Evolutionary conservation across 2,797 vertebrate genomes (phyloP).

Genomic region (Cryptoprocta ferox): DNA sequence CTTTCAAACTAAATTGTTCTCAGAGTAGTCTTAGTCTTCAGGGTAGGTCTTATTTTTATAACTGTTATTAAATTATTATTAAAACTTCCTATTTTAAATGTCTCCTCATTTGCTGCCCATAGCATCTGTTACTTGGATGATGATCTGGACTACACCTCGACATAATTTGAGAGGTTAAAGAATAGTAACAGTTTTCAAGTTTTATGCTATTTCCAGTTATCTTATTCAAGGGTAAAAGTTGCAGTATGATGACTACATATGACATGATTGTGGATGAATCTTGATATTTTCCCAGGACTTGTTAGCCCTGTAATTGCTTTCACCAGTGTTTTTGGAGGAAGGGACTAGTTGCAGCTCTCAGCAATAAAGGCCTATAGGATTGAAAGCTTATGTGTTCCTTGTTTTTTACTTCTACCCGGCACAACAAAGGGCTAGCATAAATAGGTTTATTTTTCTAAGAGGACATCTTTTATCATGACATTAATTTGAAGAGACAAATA

Average conservation of each 20-base stretch:
- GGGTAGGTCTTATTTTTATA: slow-evolving; percentile 53
- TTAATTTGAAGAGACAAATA: slow-evolving; percentile 22
- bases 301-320: background rate
- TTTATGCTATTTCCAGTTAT: background rate
- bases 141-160: slow-evolving; percentile 41
- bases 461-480: background rate
- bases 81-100: slow-evolving; percentile 55
- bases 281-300: background rate
- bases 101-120: slow-evolving; percentile 34
- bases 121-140: slow-evolving; percentile 51
- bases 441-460: slow-evolving; percentile 26
- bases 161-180: background rate
- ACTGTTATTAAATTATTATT: slow-evolving; percentile 34
- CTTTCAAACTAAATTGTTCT: background rate
- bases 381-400: background rate
- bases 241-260: background rate
- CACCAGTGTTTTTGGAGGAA: background rate
- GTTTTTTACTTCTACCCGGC: background rate
- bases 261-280: background rate
- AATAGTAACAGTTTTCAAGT: background rate
- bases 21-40: slow-evolving; percentile 49
- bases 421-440: background rate
- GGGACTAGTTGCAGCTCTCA: background rate
- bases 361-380: background rate
- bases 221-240: slow-evolving; percentile 54